Evolutionary conservation across 1,140 invertebrate genomes (phyloP).

Genomic region (Zelostemma sp.): DNA sequence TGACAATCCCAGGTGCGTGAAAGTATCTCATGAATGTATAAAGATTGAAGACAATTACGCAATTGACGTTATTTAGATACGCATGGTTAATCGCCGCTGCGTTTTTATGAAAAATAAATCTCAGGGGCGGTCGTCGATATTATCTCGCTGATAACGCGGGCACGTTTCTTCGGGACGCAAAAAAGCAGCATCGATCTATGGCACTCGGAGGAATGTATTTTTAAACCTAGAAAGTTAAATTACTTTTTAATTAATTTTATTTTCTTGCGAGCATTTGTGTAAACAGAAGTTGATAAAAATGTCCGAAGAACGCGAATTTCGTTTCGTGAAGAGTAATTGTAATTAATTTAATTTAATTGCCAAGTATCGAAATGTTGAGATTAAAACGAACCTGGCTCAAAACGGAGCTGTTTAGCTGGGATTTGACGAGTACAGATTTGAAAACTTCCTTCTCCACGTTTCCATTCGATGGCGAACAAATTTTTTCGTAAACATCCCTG

Average conservation of each 20-base stretch:
- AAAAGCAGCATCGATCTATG: too few relatives aligned
- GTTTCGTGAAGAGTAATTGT: too few relatives aligned
- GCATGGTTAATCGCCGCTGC: background rate
- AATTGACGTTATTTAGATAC: constrained; percentile 12
- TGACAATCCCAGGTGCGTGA: background rate
- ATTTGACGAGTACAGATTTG: constrained; percentile 74
- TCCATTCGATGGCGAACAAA: constrained; percentile 74
- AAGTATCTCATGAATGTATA: background rate
- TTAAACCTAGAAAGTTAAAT: too few relatives aligned
- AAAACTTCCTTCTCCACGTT: constrained; percentile 76
- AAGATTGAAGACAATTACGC: constrained; percentile 12
- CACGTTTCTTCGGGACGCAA: background rate
- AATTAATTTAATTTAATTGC: too few relatives aligned
- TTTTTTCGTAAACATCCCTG: constrained; percentile 75
- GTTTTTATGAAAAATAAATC: constrained; percentile 7
- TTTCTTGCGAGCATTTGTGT: too few relatives aligned
- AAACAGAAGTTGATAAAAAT: too few relatives aligned
- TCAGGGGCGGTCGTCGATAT: constrained; percentile 15
- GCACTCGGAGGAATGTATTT: too few relatives aligned
- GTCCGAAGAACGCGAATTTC: too few relatives aligned
- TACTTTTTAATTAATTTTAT: too few relatives aligned
- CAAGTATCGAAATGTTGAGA: too few relatives aligned
- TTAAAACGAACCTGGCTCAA: constrained; percentile 76
- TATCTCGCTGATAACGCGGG: constrained; percentile 12
- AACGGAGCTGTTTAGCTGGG: constrained; percentile 72